phyloP scores from a whole-genome alignment of 2,888 invertebrate genomes.

The Andrena hattorfiana region DNA sequence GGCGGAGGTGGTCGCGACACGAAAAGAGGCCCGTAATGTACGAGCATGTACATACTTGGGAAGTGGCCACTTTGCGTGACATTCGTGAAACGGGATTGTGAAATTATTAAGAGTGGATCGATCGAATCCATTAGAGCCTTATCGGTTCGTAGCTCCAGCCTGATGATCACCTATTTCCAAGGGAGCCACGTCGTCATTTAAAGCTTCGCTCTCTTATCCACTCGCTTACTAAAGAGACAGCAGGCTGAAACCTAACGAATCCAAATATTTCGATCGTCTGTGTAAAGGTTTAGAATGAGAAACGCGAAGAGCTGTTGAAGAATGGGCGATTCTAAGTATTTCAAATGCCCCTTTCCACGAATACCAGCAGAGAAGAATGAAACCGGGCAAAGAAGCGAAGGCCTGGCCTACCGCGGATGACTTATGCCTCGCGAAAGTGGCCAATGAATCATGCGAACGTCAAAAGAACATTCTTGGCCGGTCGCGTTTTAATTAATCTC shows the following conservation, averaged over 20 bases:
- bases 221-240: neutral
- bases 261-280: neutral
- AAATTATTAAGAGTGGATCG: slow-evolving; percentile 16
- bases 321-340: no score
- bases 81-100: slow-evolving; percentile 11
- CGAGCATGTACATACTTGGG: neutral
- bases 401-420: neutral
- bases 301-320: neutral
- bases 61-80: neutral
- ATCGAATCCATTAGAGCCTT: slow-evolving; percentile 23
- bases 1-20: neutral
- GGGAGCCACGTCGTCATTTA: neutral
- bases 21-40: neutral
- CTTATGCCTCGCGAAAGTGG: neutral
- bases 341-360: neutral
- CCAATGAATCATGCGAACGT: slow-evolving; percentile 12
- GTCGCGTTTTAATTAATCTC: slow-evolving; percentile 10
- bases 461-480: neutral
- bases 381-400: neutral
- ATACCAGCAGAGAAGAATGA: neutral
- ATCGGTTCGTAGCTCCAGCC: neutral
- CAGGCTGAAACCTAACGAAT: neutral
- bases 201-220: neutral
- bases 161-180: neutral
- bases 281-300: neutral